Evolutionary conservation across 2,888 invertebrate species (phyloP).

Genomic region (Drosophila seclusa): DNA sequence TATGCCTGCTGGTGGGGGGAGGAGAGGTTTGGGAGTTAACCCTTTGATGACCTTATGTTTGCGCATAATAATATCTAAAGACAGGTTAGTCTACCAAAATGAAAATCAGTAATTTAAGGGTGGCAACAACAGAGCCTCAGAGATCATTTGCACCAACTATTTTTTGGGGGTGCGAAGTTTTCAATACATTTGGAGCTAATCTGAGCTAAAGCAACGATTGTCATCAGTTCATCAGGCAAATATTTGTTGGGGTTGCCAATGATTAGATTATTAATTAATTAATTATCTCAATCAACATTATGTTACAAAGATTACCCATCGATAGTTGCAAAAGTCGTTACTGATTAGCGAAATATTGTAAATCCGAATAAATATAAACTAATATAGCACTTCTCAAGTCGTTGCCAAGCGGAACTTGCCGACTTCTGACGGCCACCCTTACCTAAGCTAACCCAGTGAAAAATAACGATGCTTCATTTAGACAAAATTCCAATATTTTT

Average conservation of each 20-base stretch:
- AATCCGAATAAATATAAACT: not conserved
- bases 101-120: not conserved
- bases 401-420: not conserved
- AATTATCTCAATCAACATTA: not conserved
- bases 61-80: constrained; percentile 3
- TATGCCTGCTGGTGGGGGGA: not conserved
- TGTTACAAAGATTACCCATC: not conserved
- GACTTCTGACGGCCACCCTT: not conserved
- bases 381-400: not conserved
- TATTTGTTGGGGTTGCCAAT: not conserved
- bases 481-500: not conserved
- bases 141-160: not conserved
- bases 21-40: constrained; percentile 5
- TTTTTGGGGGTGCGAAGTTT: not conserved
- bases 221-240: not conserved
- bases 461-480: not conserved
- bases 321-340: not conserved
- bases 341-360: not conserved
- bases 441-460: not conserved
- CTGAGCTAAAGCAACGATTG: not conserved
- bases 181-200: not conserved
- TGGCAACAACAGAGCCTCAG: not conserved
- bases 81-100: constrained; percentile 31
- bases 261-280: not conserved
- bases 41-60: constrained; percentile 27